phyloP scores from a whole-genome alignment of 2,113 vertebrate genomes.

The Cyanoderma ruficeps region DNA sequence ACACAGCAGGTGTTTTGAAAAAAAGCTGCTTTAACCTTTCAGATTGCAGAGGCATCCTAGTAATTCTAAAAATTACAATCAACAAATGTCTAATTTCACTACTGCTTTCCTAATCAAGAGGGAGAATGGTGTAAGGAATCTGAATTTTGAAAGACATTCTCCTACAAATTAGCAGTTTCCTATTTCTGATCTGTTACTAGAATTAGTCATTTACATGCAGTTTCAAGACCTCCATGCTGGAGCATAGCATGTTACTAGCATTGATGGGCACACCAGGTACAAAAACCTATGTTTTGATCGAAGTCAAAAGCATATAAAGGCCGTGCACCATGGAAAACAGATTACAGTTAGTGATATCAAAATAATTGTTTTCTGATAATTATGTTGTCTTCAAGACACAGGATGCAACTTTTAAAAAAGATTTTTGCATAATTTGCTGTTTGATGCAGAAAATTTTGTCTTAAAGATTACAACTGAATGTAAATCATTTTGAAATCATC shows the following conservation, averaged over 20 bases:
- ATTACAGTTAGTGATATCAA: background rate
- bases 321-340: background rate
- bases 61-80: conserved; percentile 15
- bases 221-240: background rate
- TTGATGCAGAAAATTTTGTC: background rate
- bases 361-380: background rate
- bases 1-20: conserved; percentile 44
- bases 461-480: background rate
- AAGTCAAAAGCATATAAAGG: background rate
- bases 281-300: background rate
- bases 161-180: background rate
- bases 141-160: background rate
- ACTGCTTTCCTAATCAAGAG: background rate
- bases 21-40: conserved; percentile 19
- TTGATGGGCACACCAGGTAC: background rate
- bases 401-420: background rate
- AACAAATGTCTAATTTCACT: conserved; percentile 9
- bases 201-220: background rate
- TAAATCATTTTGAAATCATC: background rate
- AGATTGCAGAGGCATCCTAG: conserved; percentile 12
- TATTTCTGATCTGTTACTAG: background rate
- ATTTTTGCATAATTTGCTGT: background rate
- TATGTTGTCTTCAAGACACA: background rate
- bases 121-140: background rate
- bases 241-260: background rate